Base-by-base conservation (phyloP, 2,797 vertebrate species). In the Cetoscarus ocellatus region DNA sequence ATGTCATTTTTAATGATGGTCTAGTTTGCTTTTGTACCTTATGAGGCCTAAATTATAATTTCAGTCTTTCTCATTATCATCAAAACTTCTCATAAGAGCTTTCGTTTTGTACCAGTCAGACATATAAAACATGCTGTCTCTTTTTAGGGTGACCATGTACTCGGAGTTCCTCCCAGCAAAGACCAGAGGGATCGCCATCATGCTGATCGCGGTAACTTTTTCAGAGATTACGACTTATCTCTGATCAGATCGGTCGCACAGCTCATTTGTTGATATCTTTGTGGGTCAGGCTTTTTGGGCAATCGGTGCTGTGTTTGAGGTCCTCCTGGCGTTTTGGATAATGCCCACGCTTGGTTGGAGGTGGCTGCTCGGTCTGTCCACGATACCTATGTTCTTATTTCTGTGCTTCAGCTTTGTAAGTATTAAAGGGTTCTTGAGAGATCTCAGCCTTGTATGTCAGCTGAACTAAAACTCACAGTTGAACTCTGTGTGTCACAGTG, bases 271-370 rank as follows among this genome's bases (percentile, higher is more conserved):
- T 11, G 1, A 38, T 63, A 11, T 74, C 19, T 76, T 61, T 81
- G 10, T 75, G 39, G 19, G 1, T 77, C 93, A 99, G 97, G 84
- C 90, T 5, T 98, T 98, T 85, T 98, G 96, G 96, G 95, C 96
- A 11, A 63, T 96, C 0, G 97, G 97, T 48, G 94, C 96, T 0
- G 94, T 97, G 76, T 95, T 96, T 34, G 96, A 97, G 73, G 96
- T 98, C 44, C 83, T 97, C 8, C 88, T 99, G 69, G 97, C 97
- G 0, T 89, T 97, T 72, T 77, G 94, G 42, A 82, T 97, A 84
- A 97, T 98, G 96, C 97, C 97, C 79, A 95, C 94, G 1, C 93
- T 97, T 0, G 96, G 96, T 78, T 98, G 97, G 96, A 95, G 95
- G n/a, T 97, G 97, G 96, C 92, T 98, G 62, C 96, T 97, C 10